Conservation (phyloP, 2,113 vertebrate genomes). For the Benitochromis conjunctus region DNA sequence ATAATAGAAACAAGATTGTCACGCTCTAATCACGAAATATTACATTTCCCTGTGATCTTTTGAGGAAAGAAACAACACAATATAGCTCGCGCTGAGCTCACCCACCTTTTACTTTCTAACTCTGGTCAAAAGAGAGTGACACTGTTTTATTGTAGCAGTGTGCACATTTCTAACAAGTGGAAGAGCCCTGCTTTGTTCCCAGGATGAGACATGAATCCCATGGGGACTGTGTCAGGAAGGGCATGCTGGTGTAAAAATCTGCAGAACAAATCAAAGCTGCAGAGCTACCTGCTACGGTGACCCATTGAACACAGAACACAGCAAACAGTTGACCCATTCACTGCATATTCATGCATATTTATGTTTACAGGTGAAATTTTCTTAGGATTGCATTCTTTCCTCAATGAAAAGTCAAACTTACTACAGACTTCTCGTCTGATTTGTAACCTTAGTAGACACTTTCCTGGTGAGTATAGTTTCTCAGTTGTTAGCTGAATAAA, state of each 20-base stretch:
- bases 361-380: neutral
- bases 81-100: neutral
- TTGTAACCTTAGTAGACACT: neutral
- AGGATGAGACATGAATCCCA: neutral
- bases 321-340: neutral
- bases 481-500: neutral
- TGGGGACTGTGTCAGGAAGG: neutral
- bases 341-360: fast-evolving
- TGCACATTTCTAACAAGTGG: neutral
- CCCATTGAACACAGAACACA: neutral
- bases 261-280: neutral
- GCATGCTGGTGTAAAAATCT: neutral
- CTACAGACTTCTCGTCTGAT: neutral
- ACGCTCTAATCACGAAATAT: neutral
- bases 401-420: neutral
- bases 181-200: neutral
- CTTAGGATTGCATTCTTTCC: neutral
- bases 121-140: neutral
- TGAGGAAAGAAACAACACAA: neutral
- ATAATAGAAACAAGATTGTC: neutral
- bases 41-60: conserved; percentile 5
- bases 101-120: neutral
- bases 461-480: neutral
- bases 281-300: neutral
- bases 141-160: fast-evolving